A percentile compares a stretch with the other conserved stretches of the same genome.
phyloP scores from a whole-genome alignment of 2,797 vertebrate species.

The Pantherophis alleghaniensis region DNA sequence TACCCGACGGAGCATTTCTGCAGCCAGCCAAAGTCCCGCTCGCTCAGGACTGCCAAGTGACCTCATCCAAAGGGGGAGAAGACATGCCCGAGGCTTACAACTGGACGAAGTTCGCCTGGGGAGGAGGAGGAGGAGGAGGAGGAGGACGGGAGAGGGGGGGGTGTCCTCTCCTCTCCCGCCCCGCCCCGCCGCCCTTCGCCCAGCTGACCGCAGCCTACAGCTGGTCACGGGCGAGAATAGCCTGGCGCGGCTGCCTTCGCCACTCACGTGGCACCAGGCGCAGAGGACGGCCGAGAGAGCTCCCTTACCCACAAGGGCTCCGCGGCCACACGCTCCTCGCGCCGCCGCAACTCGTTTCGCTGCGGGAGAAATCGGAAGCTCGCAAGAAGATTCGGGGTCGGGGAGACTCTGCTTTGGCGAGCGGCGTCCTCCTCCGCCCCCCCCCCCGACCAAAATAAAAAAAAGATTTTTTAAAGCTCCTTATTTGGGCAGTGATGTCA shows the following conservation, averaged over 20 bases:
- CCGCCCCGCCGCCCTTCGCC: not conserved
- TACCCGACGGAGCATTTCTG: not conserved
- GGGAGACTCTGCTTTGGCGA: conserved; percentile 50
- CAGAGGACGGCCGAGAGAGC: not conserved
- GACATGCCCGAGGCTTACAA: not conserved
- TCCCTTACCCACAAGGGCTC: not conserved
- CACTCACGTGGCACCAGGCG: not conserved
- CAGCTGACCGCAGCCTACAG: not conserved
- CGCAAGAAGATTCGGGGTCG: not conserved
- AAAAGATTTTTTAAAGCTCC: conserved; percentile 74
- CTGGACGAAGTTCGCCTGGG: not conserved
- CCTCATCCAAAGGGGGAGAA: not conserved
- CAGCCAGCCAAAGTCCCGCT: not conserved
- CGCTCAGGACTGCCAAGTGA: conserved; percentile 12
- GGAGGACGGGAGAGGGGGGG: too few species aligned
- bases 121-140: not conserved
- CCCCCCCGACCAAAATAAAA: too few species aligned
- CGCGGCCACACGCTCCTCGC: not conserved
- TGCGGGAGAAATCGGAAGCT: not conserved
- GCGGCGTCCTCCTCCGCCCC: conserved; percentile 5
- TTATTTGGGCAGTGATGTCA: conserved; percentile 87
- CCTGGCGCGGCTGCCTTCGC: not conserved
- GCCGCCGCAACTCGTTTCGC: not conserved
- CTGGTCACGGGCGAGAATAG: not conserved
- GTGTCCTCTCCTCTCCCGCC: not conserved